Base-by-base conservation (phyloP, 2,888 invertebrate species). In the Syritta pipiens region DNA sequence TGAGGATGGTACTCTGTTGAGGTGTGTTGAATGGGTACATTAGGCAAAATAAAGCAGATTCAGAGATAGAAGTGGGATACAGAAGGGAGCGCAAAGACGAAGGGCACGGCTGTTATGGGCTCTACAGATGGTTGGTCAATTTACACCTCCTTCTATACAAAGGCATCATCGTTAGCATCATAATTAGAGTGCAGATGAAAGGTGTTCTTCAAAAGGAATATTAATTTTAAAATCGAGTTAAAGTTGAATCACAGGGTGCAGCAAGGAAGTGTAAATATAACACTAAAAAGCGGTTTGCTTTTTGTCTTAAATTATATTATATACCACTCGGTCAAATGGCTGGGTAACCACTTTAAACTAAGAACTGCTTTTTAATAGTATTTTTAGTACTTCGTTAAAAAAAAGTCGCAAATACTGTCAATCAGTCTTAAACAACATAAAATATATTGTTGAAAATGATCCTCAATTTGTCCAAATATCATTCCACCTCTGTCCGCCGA, bases 101-200 rank as follows among this genome's bases (percentile, higher is more conserved):
- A 37, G 28, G 26, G 59, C 40, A 55, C n/a, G 40, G 20, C 28
- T 68, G 40, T 46, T 59, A 53, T 59, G 48, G 59, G 40, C 48
- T 55, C 40, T 32, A 59, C 60, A 72, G 72, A 60, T 72, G 77
- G 65, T 44, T 59, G 77, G 72, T 77, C 59, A 77, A 72, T 77
- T 72, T 55, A 40, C 77, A 72, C 59, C 49, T 55, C 40, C 14
- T 53, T 65, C 49, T 26, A 51, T 28, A 26, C 32, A 28, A 53
- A 40, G 35, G 65, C 59, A 72, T 77, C 37, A 77, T 67, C 59
- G 53, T 67, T 65, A 55, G 49, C 60, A 77, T 53, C 72, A 24
- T 65, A 59, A 60, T 77, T 53, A 77, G 53, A 67, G 51, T 53
- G 7, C 32, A 48, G 53, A 63, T 55, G 69, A 49, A 44, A 59